Conservation (phyloP, 2,888 invertebrate genomes). For the Bedellia somnulentella region DNA sequence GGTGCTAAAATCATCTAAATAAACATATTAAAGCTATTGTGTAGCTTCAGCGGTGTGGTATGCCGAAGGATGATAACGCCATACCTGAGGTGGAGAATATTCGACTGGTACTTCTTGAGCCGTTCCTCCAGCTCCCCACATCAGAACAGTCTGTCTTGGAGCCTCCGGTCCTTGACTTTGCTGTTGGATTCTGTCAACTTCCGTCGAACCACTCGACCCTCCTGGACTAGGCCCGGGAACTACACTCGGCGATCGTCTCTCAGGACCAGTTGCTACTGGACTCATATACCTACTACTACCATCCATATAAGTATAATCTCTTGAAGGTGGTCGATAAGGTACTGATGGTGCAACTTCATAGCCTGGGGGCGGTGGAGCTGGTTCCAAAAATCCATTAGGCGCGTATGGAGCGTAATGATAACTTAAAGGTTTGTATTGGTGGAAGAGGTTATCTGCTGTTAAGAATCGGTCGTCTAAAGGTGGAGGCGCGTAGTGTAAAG, state of each 20-base stretch:
- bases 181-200: slow-evolving; percentile 36
- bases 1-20: too few species aligned
- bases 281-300: slow-evolving; percentile 61
- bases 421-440: slow-evolving; percentile 86
- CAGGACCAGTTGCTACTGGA: slow-evolving; percentile 62
- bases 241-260: slow-evolving; percentile 65
- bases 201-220: slow-evolving; percentile 42
- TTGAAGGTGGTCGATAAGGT: slow-evolving; percentile 59
- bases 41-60: slow-evolving; percentile 57
- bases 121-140: slow-evolving; percentile 77
- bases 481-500: slow-evolving; percentile 70
- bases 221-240: slow-evolving; percentile 51
- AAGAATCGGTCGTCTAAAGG: slow-evolving; percentile 70
- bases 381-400: slow-evolving; percentile 83
- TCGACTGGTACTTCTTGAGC: slow-evolving; percentile 48
- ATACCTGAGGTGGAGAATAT: slow-evolving; percentile 55
- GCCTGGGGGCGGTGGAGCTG: slow-evolving; percentile 64
- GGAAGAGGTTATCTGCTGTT: slow-evolving; percentile 84
- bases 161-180: slow-evolving; percentile 54
- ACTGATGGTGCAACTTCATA: slow-evolving; percentile 65
- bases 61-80: slow-evolving; percentile 47
- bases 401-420: slow-evolving; percentile 77
- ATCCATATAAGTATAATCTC: slow-evolving; percentile 63
- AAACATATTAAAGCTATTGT: too few species aligned
- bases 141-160: slow-evolving; percentile 86